Evolutionary conservation across 2,113 vertebrate genomes (phyloP).

Genomic region (Melanotaenia duboulayi): DNA sequence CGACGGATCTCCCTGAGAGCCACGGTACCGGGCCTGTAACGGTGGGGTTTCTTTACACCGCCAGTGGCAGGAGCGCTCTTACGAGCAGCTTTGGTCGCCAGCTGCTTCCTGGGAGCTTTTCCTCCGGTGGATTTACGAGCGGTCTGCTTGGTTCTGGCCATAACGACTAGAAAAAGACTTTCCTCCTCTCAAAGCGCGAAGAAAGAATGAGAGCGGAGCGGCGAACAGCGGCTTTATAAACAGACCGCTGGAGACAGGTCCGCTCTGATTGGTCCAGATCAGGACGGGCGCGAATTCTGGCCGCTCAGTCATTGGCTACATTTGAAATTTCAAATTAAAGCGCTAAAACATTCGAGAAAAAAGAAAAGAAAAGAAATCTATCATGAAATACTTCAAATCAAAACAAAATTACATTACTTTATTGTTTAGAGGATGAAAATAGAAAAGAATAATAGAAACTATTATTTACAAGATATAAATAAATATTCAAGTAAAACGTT

Average conservation of each 20-base stretch:
- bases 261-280: constrained; percentile 3
- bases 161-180: too few species aligned
- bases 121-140: constrained; percentile 24
- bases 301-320: neutral
- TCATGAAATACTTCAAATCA: neutral
- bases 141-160: constrained; percentile 21
- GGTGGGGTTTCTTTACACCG: constrained; percentile 71
- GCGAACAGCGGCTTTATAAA: constrained; percentile 2
- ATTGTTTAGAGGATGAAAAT: too few species aligned
- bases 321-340: neutral
- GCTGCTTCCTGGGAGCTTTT: constrained; percentile 23
- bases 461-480: too few species aligned
- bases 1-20: constrained; percentile 69
- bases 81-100: constrained; percentile 9
- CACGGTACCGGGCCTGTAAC: constrained; percentile 70
- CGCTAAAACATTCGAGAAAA: too few species aligned
- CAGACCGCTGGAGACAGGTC: neutral
- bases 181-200: too few species aligned
- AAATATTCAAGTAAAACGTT: too few species aligned
- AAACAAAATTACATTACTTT: too few species aligned
- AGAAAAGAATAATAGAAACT: too few species aligned
- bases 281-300: neutral
- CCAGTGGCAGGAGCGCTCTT: constrained; percentile 19
- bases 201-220: accelerated
- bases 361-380: neutral